phyloP scores from a whole-genome alignment of 1,140 invertebrate species.

The Ylistrum balloti region DNA sequence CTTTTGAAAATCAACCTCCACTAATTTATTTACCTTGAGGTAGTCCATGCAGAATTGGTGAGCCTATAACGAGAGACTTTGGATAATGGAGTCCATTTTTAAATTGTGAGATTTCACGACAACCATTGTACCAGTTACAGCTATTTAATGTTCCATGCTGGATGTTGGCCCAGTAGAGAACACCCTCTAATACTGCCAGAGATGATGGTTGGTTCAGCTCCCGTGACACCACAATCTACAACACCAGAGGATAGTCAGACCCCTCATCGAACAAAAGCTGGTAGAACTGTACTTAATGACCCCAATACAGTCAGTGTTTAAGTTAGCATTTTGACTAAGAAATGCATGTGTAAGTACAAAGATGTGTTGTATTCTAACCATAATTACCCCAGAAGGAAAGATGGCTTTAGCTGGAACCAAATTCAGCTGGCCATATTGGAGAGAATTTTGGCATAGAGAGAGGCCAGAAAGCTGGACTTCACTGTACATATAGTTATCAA shows the following conservation, averaged over 20 bases:
- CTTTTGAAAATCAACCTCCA: too few relatives aligned
- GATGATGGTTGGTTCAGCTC: neutral
- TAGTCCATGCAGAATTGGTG: neutral
- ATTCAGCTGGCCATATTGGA: too few relatives aligned
- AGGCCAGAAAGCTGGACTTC: too few relatives aligned
- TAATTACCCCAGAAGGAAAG: too few relatives aligned
- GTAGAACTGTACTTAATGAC: too few relatives aligned
- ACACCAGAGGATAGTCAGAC: neutral
- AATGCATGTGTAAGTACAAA: too few relatives aligned
- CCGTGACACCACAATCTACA: neutral
- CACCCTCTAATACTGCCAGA: neutral
- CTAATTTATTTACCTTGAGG: neutral
- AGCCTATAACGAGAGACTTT: neutral
- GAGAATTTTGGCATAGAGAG: too few relatives aligned
- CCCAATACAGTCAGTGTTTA: neutral
- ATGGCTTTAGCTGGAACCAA: too few relatives aligned
- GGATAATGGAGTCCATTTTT: neutral
- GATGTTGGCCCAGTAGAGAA: neutral
- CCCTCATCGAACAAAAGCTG: too few relatives aligned
- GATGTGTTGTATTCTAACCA: too few relatives aligned
- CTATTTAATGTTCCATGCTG: neutral
- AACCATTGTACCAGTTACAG: constrained; percentile 1
- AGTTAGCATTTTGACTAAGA: too few relatives aligned
- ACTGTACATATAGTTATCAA: too few relatives aligned
- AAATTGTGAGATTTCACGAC: neutral